Base-by-base conservation (phyloP, 2,888 invertebrate genomes). In the Cybosia mesomella region DNA sequence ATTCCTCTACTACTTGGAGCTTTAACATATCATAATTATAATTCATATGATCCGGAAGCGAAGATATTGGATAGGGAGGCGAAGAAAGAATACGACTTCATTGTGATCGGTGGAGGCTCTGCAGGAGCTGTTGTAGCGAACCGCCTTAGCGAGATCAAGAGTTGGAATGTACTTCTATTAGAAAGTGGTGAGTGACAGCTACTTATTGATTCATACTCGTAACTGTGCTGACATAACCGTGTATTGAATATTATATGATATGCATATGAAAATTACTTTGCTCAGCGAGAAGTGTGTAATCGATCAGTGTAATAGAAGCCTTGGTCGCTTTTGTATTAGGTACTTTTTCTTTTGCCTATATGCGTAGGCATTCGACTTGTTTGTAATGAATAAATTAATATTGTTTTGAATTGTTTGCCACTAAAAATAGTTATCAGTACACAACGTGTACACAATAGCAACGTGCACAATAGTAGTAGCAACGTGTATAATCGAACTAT, bases 51-150 rank as follows among this genome's bases (percentile, higher is more conserved):
- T 85, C 98, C 98, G 0, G 98, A 98, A 89, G 96, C 97, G 3
- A 96, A 96, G 62, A 96, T 97, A 0, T 93, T 96, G 72, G 97
- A 98, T 83, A 96, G 96, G 74, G 96, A 96, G 71, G 96, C 96
- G 34, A 92, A 97, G 18, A 94, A 94, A n/a, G 97, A 98, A 84
- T 98, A 98, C 87, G 98, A 98, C 86, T 98, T 98, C 84, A 95
- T 98, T 34, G 96, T 98, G 1, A 95, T 98, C 7, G 98, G 98
- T 4, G 98, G 97, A 2, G 98, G 98, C 0, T 98, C 98, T 0
- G 98, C 98, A 0, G 98, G 98, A 0, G 98, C 98, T 0, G 98
- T 98, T 1, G 96, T 98, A 1, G 98, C 98, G 11, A 98, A 96
- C 85, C 95, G 98, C 22, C 91, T 98, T 59, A 97, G 97, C 21